These are phyloP conservation scores for Loris lydekkerianus DNA, from an alignment of 2,797 vertebrate genomes.

Conservation along the genomic window DNA sequence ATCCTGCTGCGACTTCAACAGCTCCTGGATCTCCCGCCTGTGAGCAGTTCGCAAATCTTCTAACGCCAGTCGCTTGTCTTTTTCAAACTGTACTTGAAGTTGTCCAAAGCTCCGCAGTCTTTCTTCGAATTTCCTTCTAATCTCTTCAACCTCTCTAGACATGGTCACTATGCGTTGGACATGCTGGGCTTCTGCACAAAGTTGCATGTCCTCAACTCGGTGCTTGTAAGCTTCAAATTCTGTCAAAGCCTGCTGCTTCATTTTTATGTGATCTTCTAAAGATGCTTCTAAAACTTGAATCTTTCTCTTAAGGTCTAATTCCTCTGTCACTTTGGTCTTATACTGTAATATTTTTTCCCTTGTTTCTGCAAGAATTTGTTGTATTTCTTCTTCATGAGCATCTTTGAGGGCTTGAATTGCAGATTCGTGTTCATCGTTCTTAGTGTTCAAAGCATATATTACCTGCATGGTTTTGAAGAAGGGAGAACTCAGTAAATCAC, in stretches of 20 bases:
- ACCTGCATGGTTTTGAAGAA: slow-evolving; percentile 90
- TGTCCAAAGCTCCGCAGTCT: slow-evolving; percentile 94
- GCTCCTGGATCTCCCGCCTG: slow-evolving; percentile 95
- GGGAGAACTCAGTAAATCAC: neutral
- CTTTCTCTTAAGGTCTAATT: slow-evolving; percentile 96
- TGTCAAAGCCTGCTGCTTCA: slow-evolving; percentile 96
- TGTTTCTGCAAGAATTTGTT: slow-evolving; percentile 98
- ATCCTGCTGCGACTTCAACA: slow-evolving; percentile 95
- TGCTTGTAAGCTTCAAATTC: slow-evolving; percentile 98
- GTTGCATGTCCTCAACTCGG: slow-evolving; percentile 97
- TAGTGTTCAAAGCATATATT: slow-evolving; percentile 99
- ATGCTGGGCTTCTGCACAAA: slow-evolving; percentile 97
- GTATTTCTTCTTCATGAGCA: slow-evolving; percentile 98
- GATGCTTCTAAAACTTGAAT: slow-evolving; percentile 98
- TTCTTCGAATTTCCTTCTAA: slow-evolving; percentile 97
- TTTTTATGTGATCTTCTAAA: slow-evolving; percentile 96
- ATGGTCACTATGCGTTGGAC: slow-evolving; percentile 97
- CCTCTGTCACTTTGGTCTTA: slow-evolving; percentile 97
- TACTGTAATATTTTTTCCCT: slow-evolving; percentile 97
- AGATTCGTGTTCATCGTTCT: slow-evolving; percentile 98
- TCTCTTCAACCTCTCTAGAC: slow-evolving; percentile 98
- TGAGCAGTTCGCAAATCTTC: slow-evolving; percentile 95
- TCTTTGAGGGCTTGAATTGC: slow-evolving; percentile 98
- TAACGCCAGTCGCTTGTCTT: slow-evolving; percentile 94
- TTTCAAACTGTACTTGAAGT: slow-evolving; percentile 95